Evolutionary conservation across 2,113 vertebrate species (phyloP), one percentile per base, ranked within the genome.

Genomic region (Cebus imitator): DNA sequence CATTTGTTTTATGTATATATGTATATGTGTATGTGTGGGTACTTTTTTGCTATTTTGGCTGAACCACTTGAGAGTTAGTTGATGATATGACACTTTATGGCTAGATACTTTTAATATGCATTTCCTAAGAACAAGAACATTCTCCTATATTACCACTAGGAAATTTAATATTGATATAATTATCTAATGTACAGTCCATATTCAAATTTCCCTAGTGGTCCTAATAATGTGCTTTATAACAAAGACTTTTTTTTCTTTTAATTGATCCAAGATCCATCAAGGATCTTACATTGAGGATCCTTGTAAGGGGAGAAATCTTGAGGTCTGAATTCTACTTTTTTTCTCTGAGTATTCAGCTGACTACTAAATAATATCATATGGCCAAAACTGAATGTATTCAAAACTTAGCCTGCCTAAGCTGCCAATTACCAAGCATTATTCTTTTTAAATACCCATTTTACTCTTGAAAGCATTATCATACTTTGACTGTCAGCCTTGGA

Each of bases 381-480:
- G 80, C 66, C 78, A 80, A 93, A 95, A 91, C 64, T 82, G 40
- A 37, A 68, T 85, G 45, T 70, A 87, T 70, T 35, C 75, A 90
- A 87, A 90, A 90, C 40, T 93, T 89, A 90, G 80, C 83, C 57
- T 57, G 90, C 48, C 23, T 85, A 89, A 86, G 70, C 58, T 93
- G 72, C 76, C 89, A 79, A 91, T 94, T 88, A 61, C 30, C 88
- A 91, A 91, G 37, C 79, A 83, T 89, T 80, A 94, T 96, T 95
- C 72, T 97, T 91, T 87, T 89, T 68, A 90, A 94, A 83, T 90
- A 81, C 30, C 79, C 87, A 27, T 75, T 95, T 95, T 85, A 70
- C 37, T 87, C 5, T 75, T 72, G 55, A 92, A 82, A 87, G 79
- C 40, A 27, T 94, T 87, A 87, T 83, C 40, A 25, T 27, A 35